Evolutionary conservation across 2,113 vertebrate genomes (phyloP), one percentile per base, ranked within the genome.

Genomic region (Bufo gargarizans): DNA sequence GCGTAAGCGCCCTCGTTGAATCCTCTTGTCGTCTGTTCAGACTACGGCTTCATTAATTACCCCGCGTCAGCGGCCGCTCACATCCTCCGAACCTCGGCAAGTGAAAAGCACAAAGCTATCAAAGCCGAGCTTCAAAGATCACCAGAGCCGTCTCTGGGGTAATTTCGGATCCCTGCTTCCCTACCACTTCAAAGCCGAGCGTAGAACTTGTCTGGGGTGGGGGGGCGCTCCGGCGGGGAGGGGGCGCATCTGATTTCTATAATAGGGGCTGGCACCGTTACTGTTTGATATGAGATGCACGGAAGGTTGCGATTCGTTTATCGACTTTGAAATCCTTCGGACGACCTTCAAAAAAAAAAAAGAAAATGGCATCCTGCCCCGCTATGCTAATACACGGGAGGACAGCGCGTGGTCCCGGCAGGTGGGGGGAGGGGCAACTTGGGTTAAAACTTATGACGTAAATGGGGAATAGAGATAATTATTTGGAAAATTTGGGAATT

Each of bases 91-190:
- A 93, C 74, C 0, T 90, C 93, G 90, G 92, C 90, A 92, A 93
- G 94, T 92, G 91, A 92, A 94, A 95, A 93, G 96, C 96, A 94
- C 94, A 92, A 95, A 93, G 89, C 94, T 96, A 98, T 99, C 97
- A 99, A 99, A 99, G 96, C 95, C 94, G 92, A 93, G 96, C 97
- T 99, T 99, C 98, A 99, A 99, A 99, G 97, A 95, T 96, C 93
- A 95, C 94, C 95, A 93, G 94, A 92, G 92, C 92, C 92, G 96
- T 98, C 98, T 99, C 98, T 94, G 88, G 98, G 98, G 97, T 97
- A 96, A 97, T 97, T 97, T 97, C 96, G 95, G 93, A 98, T 98
- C 96, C 95, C 93, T 90, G 93, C 95, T 96, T 98, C 97, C 97
- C 97, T 96, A 93, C 92, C 93, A 97, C 98, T 98, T 99, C 98